Conservation (phyloP, 2,888 invertebrate genomes). For the Ischnura elegans region DNA sequence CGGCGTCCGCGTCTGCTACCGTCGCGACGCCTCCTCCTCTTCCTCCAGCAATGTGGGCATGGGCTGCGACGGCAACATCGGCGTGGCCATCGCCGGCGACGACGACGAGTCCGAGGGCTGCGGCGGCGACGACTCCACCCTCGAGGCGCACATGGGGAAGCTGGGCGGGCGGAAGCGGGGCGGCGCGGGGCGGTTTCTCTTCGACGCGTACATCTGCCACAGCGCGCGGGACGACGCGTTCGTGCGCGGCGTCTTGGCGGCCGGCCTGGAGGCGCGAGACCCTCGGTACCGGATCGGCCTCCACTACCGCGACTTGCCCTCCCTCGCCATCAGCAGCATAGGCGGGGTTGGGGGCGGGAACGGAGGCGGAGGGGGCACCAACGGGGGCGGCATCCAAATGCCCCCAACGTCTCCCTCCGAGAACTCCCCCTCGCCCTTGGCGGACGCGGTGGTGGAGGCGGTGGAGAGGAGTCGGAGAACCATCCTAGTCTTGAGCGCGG, state of each 20-base stretch:
- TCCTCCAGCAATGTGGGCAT: constrained; percentile 62
- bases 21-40: constrained; percentile 53
- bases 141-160: constrained; percentile 60
- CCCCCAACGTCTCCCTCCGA: constrained; percentile 80
- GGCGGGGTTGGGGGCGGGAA: constrained; percentile 50
- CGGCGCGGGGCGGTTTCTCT: constrained; percentile 87
- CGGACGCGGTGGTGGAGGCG: constrained; percentile 95
- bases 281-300: constrained; percentile 91
- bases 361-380: constrained; percentile 41
- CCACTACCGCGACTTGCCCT: constrained; percentile 90
- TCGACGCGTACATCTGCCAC: constrained; percentile 97
- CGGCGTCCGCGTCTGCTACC: constrained; percentile 90
- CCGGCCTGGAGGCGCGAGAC: constrained; percentile 90
- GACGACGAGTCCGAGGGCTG: constrained; percentile 62
- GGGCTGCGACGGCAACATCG: constrained; percentile 61
- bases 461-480: constrained; percentile 94
- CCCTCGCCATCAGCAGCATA: constrained; percentile 61
- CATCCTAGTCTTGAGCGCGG: constrained; percentile 93
- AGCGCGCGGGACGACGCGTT: constrained; percentile 95
- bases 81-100: constrained; percentile 57
- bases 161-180: constrained; percentile 86
- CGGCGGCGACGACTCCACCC: constrained; percentile 60
- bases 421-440: constrained; percentile 86
- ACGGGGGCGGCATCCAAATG: constrained; percentile 13
- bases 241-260: constrained; percentile 92